Evolutionary conservation across 2,113 vertebrate genomes (phyloP), one percentile per base, ranked within the genome.

Genomic region (Sula dactylatra): DNA sequence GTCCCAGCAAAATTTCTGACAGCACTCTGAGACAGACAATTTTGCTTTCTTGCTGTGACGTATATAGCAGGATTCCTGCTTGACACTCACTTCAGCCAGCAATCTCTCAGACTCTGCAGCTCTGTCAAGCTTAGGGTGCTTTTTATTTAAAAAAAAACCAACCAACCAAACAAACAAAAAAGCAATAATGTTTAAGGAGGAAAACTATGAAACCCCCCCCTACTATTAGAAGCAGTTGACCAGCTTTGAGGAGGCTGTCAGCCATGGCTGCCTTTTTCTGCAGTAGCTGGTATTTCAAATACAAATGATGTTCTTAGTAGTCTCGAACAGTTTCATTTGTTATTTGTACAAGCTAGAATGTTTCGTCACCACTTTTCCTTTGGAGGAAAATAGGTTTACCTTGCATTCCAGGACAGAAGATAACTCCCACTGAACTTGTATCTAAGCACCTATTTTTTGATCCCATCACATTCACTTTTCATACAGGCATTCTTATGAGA

Each of bases 361-460:
- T 90, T 90, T 94, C 71, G 80, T 67, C 80, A 92, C 71, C 65
- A 58, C 82, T 92, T 94, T 87, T 77, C 21, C 59, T 73, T 82
- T 77, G 65, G 31, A 74, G 56, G 62, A 88, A 32, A 58, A 76
- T 49, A 67, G 32, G 66, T 80, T 71, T 76, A 79, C 82, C 67
- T 42, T 50, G 44, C 58, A 69, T 83, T 88, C 58, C n/a, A 64
- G 67, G 81, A 70, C 31, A 78, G 50, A 89, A 93, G 89, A 91
- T 91, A 78, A 89, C 77, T 89, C 61, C 61, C 55, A 54, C 26
- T 89, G 54, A 83, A 93, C 76, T 69, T 69, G 17, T 69, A 15
- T 42, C 38, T 66, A 29, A 47, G 50, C 36, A 71, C 34, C 20
- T 87, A 31, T 66, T 47, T 72, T 84, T 67, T 74, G 54, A 88